Conservation (phyloP, 2,888 invertebrate species). For the Drosophila pseudotalamancana region DNA sequence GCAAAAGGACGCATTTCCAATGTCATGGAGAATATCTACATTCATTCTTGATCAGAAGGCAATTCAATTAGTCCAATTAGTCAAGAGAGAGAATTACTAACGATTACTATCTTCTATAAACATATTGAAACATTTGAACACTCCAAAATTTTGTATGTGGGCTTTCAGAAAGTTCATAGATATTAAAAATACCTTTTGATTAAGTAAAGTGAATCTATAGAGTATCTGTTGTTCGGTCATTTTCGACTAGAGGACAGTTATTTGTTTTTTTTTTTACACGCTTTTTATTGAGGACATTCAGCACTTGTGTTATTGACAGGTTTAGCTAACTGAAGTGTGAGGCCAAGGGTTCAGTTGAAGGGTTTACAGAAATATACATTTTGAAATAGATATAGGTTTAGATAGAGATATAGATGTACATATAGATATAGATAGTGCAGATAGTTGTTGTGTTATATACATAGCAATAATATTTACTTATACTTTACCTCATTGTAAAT, state of each 20-base stretch:
- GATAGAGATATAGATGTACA: neutral
- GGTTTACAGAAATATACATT: neutral
- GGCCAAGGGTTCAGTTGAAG: slow-evolving; percentile 14
- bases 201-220: no score
- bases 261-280: neutral
- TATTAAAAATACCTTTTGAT: no score
- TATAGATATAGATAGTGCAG: slow-evolving; percentile 3
- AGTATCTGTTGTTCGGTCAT: neutral
- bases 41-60: neutral
- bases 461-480: slow-evolving; percentile 67
- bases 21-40: neutral
- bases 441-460: slow-evolving; percentile 30
- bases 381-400: neutral
- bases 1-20: neutral
- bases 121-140: no score
- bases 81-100: no score
- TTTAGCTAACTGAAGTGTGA: slow-evolving; percentile 37
- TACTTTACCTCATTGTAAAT: slow-evolving; percentile 84
- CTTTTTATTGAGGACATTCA: slow-evolving; percentile 24
- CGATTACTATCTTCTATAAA: no score
- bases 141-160: no score
- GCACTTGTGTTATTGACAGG: slow-evolving; percentile 52
- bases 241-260: neutral
- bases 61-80: no score
- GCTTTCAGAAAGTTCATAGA: neutral